phyloP scores from a whole-genome alignment of 2,113 vertebrate genomes.

The Hippopotamus amphibius region DNA sequence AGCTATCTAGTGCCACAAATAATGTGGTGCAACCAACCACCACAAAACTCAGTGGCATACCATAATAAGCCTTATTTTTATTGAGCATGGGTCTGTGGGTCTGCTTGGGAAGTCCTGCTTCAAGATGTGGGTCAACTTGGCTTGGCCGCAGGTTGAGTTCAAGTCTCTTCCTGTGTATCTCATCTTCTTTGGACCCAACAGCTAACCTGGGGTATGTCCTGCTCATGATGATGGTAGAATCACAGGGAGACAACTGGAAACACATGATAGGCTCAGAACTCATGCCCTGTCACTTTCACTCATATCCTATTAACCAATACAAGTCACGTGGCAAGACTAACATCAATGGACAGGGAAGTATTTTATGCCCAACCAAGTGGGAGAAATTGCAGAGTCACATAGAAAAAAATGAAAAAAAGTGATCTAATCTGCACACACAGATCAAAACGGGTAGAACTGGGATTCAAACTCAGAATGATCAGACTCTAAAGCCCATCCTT shows the following conservation, averaged over 20 bases:
- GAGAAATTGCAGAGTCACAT: not conserved
- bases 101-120: not conserved
- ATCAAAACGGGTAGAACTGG: conserved; percentile 11
- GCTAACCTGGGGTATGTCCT: not conserved
- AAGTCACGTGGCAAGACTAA: conserved; percentile 5
- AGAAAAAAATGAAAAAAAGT: not conserved
- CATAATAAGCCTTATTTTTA: conserved; percentile 14
- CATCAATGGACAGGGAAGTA: not conserved
- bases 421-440: not conserved
- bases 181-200: not conserved
- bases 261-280: not conserved
- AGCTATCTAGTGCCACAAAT: not conserved
- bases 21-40: not conserved
- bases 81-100: not conserved
- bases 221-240: not conserved
- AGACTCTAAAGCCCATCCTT: not conserved
- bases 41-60: conserved; percentile 31
- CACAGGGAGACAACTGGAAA: not conserved
- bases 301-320: not conserved
- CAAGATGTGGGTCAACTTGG: not conserved
- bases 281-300: not conserved
- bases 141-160: not conserved
- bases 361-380: not conserved
- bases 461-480: not conserved
- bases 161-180: not conserved